A percentile compares a stretch with the other conserved stretches of the same genome.
Conservation (phyloP, 2,797 vertebrate genomes). For the Leucoraja ocellata region DNA sequence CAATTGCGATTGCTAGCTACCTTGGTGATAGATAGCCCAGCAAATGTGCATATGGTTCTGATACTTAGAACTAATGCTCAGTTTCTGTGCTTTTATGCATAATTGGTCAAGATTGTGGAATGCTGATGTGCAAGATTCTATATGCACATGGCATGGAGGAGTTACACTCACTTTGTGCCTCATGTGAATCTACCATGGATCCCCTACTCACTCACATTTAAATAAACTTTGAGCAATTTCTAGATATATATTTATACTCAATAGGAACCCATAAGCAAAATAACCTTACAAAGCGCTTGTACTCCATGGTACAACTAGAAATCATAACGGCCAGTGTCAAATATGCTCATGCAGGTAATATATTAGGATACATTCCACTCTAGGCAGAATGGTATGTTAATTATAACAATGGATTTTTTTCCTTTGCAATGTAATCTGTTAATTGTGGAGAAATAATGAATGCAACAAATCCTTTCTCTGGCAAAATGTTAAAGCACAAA, state of each 20-base stretch:
- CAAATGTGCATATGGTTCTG: too few relatives aligned
- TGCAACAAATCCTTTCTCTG: background rate
- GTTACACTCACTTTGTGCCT: too few relatives aligned
- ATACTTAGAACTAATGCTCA: too few relatives aligned
- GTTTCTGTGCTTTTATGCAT: too few relatives aligned
- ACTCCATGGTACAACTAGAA: background rate
- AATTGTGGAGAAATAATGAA: background rate
- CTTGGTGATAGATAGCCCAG: too few relatives aligned
- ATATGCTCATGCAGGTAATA: background rate
- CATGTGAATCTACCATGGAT: too few relatives aligned
- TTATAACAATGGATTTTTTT: background rate
- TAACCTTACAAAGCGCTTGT: background rate
- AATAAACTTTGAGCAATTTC: background rate
- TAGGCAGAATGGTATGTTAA: background rate
- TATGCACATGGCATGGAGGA: too few relatives aligned
- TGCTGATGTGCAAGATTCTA: too few relatives aligned
- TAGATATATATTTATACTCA: background rate
- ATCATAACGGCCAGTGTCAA: background rate
- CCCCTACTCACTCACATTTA: too few relatives aligned
- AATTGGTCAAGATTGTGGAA: too few relatives aligned
- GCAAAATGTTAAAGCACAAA: background rate
- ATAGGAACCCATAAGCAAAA: background rate
- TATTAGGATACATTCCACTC: background rate
- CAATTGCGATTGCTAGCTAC: too few relatives aligned
- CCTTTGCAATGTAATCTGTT: slow-evolving; percentile 3